These are phyloP conservation scores for Heteropelma amictum DNA, from an alignment of 2,888 invertebrate species.

Conservation along the genomic window DNA sequence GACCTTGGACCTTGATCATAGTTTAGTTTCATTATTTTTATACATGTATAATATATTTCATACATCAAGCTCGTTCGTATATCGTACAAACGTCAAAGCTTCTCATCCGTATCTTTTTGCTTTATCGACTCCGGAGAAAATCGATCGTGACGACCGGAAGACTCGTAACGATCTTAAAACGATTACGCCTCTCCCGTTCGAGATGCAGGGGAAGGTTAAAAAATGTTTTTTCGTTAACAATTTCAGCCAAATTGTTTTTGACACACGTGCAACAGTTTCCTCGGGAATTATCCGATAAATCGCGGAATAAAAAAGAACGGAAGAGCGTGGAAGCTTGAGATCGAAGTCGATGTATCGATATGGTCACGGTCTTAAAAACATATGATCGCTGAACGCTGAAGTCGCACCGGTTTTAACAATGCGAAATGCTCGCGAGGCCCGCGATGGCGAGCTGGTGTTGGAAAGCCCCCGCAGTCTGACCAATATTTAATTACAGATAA, in stretches of 20 bases:
- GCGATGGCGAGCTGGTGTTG: conserved; percentile 44
- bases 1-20: conserved; percentile 36
- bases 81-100: neutral
- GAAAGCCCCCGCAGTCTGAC: conserved; percentile 55
- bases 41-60: conserved; percentile 10
- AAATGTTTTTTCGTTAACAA: too few species aligned
- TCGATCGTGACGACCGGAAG: too few species aligned
- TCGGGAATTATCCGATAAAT: conserved; percentile 6
- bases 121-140: neutral
- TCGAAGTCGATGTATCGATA: conserved; percentile 10
- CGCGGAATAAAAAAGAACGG: conserved; percentile 26
- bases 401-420: conserved; percentile 37
- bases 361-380: conserved; percentile 44
- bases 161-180: too few species aligned
- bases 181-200: too few species aligned
- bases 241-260: too few species aligned
- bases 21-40: conserved; percentile 39
- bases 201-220: too few species aligned
- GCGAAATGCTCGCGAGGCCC: conserved; percentile 47
- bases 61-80: neutral
- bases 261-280: neutral
- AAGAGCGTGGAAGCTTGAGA: conserved; percentile 17
- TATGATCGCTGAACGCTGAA: conserved; percentile 21
- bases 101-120: neutral
- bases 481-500: conserved; percentile 75